Conservation (phyloP, 2,888 invertebrate genomes). For the Hedychridium roseum region DNA sequence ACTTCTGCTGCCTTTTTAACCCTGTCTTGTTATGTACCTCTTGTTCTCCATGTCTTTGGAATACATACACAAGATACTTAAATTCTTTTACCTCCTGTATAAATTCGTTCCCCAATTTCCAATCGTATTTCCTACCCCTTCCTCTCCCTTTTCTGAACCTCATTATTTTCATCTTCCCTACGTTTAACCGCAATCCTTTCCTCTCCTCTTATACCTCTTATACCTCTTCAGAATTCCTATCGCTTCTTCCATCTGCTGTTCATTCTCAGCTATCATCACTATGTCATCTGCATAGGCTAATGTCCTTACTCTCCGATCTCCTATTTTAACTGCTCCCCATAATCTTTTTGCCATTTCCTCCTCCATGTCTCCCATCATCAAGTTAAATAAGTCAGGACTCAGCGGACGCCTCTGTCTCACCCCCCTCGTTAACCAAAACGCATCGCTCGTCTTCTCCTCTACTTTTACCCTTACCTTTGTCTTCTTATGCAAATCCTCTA, state of each 20-base stretch:
- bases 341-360: background rate
- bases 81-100: background rate
- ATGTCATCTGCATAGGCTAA: background rate
- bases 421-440: no score
- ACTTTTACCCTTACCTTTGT: no score
- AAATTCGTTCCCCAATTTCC: background rate
- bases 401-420: no score
- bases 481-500: background rate
- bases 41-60: background rate
- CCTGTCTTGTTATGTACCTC: background rate
- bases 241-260: background rate
- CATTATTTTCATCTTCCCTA: no score
- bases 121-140: background rate
- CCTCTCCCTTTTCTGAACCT: background rate
- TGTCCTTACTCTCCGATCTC: no score
- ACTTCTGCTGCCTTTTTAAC: no score
- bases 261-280: no score
- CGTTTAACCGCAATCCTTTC: background rate
- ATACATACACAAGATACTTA: background rate
- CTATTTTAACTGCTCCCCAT: no score
- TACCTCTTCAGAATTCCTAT: background rate
- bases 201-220: background rate
- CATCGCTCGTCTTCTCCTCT: no score
- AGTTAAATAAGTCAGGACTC: no score
- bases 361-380: background rate